Evolutionary conservation across 1,140 invertebrate species (phyloP).

Genomic region (Drosophila varians): DNA sequence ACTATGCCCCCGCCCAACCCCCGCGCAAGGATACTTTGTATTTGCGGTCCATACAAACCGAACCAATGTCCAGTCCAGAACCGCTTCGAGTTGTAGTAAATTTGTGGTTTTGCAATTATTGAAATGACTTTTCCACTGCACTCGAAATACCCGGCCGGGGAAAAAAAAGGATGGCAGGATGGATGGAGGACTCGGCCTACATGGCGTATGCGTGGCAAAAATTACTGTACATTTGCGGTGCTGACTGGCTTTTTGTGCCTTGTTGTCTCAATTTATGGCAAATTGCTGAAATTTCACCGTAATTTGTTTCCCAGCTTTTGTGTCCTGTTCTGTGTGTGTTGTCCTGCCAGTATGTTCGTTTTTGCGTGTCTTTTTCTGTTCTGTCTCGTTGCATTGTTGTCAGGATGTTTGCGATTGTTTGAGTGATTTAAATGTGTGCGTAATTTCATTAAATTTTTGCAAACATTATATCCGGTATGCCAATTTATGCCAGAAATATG

Average conservation of each 20-base stretch:
- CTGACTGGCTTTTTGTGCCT: constrained; percentile 76
- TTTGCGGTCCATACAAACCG: constrained; percentile 56
- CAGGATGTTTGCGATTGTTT: constrained; percentile 39
- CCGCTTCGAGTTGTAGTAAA: constrained; percentile 82
- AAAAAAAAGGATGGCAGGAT: no score
- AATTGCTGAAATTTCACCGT: constrained; percentile 78
- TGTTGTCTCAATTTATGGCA: constrained; percentile 82
- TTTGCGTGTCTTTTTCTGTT: constrained; percentile 47
- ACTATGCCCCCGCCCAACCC: constrained; percentile 47
- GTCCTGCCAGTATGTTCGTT: constrained; percentile 21
- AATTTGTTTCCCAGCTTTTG: constrained; percentile 60
- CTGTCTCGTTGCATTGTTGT: constrained; percentile 32
- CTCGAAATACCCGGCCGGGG: constrained; percentile 62
- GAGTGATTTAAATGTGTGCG: constrained; percentile 68
- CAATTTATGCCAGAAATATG: constrained; percentile 74
- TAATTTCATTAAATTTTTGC: constrained; percentile 69
- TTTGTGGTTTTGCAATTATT: constrained; percentile 84
- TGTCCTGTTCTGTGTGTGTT: constrained; percentile 9
- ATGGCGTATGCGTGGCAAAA: constrained; percentile 74
- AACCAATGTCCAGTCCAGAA: constrained; percentile 23
- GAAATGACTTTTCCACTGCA: constrained; percentile 76
- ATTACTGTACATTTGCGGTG: constrained; percentile 78
- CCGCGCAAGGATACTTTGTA: constrained; percentile 66
- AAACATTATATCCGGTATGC: constrained; percentile 59
- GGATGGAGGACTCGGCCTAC: no score